Percentiles rank a stretch among this genome's conserved stretches.
phyloP scores from a whole-genome alignment of 2,797 vertebrate genomes.

The Aphelocoma californica region DNA sequence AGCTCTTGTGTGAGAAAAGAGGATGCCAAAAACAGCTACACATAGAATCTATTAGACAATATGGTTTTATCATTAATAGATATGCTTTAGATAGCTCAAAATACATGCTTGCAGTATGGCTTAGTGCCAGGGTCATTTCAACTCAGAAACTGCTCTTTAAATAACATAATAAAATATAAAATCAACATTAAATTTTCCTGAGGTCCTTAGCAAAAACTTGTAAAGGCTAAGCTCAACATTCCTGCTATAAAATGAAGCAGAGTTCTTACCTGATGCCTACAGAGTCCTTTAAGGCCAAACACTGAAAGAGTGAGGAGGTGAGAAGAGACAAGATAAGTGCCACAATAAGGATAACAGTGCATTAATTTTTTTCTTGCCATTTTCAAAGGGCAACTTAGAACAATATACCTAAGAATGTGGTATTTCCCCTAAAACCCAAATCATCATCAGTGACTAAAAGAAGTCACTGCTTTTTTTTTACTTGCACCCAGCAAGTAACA shows the following conservation, averaged over 20 bases:
- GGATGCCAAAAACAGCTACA: neutral
- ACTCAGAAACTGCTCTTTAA: neutral
- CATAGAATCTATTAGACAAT: neutral
- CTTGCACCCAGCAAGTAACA: neutral
- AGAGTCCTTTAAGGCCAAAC: neutral
- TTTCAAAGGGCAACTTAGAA: neutral
- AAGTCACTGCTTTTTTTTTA: neutral
- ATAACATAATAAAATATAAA: neutral
- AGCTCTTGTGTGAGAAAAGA: neutral
- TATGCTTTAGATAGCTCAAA: neutral
- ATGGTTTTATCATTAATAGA: neutral
- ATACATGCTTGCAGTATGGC: neutral
- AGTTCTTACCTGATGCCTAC: neutral
- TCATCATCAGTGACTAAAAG: neutral
- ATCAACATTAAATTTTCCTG: neutral
- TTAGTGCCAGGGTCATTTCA: neutral
- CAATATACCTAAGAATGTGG: neutral
- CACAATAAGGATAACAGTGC: neutral
- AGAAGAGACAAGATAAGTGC: neutral
- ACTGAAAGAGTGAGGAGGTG: neutral
- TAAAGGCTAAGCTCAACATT: neutral
- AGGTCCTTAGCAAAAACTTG: neutral
- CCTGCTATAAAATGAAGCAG: neutral
- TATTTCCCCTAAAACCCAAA: neutral
- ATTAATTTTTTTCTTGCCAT: neutral